Conservation (phyloP, 2,797 vertebrate species). For the Tamandua tetradactyla region DNA sequence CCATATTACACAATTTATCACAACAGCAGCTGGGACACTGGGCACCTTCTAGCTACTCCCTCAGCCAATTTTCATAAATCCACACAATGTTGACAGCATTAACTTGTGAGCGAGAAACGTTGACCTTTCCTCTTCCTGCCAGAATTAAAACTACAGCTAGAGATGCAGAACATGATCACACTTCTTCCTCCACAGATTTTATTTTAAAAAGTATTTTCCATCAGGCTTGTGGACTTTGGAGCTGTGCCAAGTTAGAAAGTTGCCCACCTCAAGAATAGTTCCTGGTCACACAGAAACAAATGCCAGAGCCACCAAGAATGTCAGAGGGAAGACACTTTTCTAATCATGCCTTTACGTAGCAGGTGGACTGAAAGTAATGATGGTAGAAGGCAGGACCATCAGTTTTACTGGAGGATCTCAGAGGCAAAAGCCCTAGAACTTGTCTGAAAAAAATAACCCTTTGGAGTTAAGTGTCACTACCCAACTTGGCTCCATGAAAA, state of each 20-base stretch:
- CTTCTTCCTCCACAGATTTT: conserved; percentile 70
- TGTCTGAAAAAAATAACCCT: neutral
- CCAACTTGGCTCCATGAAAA: neutral
- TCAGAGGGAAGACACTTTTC: neutral
- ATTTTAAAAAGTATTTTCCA: conserved; percentile 75
- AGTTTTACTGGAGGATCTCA: neutral
- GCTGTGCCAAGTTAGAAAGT: neutral
- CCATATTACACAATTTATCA: conserved; percentile 88
- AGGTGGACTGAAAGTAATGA: neutral
- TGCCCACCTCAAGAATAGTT: conserved; percentile 42
- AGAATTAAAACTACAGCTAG: conserved; percentile 81
- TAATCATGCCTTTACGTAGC: neutral
- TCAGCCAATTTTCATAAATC: conserved; percentile 87
- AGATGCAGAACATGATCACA: conserved; percentile 73
- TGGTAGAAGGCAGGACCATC: neutral
- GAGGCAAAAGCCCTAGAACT: neutral
- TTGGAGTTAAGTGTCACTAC: too few relatives aligned
- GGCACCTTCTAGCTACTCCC: conserved; percentile 81
- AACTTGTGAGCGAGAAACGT: conserved; percentile 84
- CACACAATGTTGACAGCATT: conserved; percentile 84
- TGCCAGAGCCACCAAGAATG: neutral
- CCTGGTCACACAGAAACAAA: neutral
- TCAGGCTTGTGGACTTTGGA: conserved; percentile 60
- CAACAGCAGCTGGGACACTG: conserved; percentile 86
- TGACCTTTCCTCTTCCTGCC: conserved; percentile 83